Percentiles rank a stretch among this genome's conserved stretches.
Evolutionary conservation across 2,113 vertebrate species (phyloP).

Genomic region (Ailurus styani): DNA sequence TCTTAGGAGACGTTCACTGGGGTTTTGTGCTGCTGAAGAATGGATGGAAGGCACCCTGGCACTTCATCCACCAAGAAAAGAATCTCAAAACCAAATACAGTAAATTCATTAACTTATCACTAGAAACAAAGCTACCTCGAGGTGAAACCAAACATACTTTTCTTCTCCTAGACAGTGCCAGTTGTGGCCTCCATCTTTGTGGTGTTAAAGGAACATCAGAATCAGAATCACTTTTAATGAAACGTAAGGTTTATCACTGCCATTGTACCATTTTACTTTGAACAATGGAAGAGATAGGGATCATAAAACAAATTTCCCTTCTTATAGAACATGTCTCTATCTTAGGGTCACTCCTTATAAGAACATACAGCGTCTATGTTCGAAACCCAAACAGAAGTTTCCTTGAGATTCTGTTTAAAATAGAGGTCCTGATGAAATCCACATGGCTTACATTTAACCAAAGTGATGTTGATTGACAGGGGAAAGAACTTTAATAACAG

Average conservation of each 20-base stretch:
- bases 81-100: neutral
- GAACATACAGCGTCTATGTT: neutral
- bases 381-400: constrained; percentile 51
- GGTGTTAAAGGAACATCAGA: neutral
- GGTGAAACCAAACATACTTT: neutral
- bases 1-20: neutral
- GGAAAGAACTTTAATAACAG: constrained; percentile 46
- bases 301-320: neutral
- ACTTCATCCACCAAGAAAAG: neutral
- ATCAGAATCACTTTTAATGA: neutral
- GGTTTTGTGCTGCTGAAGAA: neutral
- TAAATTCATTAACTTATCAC: neutral
- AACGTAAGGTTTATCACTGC: neutral
- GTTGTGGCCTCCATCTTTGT: neutral
- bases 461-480: constrained; percentile 56
- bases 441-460: constrained; percentile 46
- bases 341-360: neutral
- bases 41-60: neutral
- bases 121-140: neutral
- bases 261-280: neutral
- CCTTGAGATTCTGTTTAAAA: constrained; percentile 48
- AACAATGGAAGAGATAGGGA: neutral
- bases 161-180: neutral
- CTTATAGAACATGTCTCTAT: neutral
- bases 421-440: constrained; percentile 65